Base-by-base conservation (phyloP, 1,140 invertebrate species). In the Chrysopa pallens region DNA sequence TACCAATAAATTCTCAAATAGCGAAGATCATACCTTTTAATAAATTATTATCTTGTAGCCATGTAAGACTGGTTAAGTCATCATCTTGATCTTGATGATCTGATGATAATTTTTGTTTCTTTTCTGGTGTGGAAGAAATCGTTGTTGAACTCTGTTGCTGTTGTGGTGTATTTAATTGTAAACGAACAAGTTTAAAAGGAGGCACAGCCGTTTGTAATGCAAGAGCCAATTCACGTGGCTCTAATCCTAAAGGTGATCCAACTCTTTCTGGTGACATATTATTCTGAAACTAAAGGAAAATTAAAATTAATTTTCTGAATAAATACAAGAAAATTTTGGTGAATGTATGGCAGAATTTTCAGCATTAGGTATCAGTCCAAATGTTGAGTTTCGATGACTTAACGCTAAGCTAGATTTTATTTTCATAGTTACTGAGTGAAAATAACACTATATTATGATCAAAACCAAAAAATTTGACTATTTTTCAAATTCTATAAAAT, bases 11-110 rank as follows among this genome's bases (percentile, higher is more conserved):
- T 23, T 23, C 2, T 23, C 2, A 23, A 23, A 23, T 23, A 23
- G 17, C 17, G 17, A 5, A 23, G 17, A 23, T 2, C 50, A 54
- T 62, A 68, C 80, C 78, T 68, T 90, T 89, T 8, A 93, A 70
- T 48, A 93, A 62, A 66, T 95, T 90, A 51, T 76, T 80, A 59
- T 93, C 85, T 57, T 91, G 88, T 8, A 95, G 63, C 89, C 90
- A 95, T 39, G 82, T 76, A 1, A 95, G 65, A 44, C 83, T 83
- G 2, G 86, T 91, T 27, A 95, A 66, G 53, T 95, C 90, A 50
- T 90, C 85, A 54, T 90, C 87, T 38, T 54, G 50, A 11, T 48
- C 43, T 35, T 43, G 46, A 38, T 48, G 48, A 11, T 39, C 45
- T 55, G 17, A 15, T 38, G 35, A 28, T 42, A 15, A 8, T 38